These are phyloP conservation scores for Bungarus multicinctus DNA, from an alignment of 2,113 vertebrate genomes.

Conservation along the genomic window DNA sequence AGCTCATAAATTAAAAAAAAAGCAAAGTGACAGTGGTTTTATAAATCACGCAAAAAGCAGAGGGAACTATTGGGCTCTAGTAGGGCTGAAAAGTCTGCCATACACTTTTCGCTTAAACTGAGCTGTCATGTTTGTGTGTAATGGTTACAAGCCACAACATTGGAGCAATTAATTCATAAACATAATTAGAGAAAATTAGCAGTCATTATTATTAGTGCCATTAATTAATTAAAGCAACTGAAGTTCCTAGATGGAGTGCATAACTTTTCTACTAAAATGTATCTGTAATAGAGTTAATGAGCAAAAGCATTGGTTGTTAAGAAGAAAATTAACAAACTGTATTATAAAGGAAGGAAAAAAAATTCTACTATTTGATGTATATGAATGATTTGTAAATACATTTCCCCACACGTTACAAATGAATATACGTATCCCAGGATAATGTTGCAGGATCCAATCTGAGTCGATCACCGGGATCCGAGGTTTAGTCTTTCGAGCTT, in stretches of 20 bases:
- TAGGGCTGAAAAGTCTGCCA: conserved; percentile 25
- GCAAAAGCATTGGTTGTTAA: not conserved
- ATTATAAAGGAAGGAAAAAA: accelerated
- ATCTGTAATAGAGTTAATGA: not conserved
- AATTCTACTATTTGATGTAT: not conserved
- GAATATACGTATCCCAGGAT: not conserved
- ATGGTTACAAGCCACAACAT: conserved; percentile 9
- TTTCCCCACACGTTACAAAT: not conserved
- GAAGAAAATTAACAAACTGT: conserved; percentile 12
- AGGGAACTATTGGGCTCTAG: conserved; percentile 27
- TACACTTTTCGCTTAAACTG: conserved; percentile 50
- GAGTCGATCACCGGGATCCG: not conserved
- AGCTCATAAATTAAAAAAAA: not conserved
- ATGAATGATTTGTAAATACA: not conserved
- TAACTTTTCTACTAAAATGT: conserved; percentile 23
- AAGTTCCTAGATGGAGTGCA: conserved; percentile 5
- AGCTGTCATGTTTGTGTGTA: conserved; percentile 26
- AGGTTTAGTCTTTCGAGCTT: accelerated
- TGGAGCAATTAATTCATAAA: not conserved
- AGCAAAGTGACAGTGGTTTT: not conserved
- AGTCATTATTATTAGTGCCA: not conserved
- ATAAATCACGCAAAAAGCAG: not conserved
- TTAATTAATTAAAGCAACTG: conserved; percentile 19
- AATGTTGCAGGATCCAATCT: not conserved
- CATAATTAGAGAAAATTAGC: not conserved